Evolutionary conservation across 2,797 vertebrate species (phyloP).

Genomic region (Antrozous pallidus): DNA sequence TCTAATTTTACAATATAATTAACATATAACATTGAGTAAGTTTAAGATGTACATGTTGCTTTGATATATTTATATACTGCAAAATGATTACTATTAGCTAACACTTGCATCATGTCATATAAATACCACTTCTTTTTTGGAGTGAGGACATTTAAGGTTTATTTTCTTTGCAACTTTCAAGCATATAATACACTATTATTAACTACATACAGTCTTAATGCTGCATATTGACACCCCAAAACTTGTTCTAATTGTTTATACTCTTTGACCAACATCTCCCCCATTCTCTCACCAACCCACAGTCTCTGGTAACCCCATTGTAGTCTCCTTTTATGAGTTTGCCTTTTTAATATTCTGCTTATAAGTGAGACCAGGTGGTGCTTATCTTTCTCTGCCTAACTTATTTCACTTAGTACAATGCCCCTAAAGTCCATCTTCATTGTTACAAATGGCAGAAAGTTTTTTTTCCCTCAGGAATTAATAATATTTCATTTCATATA

Average conservation of each 20-base stretch:
- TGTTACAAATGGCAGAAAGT: not conserved
- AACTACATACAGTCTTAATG: not conserved
- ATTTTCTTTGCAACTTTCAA: not conserved
- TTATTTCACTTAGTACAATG: not conserved
- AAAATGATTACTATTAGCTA: not conserved
- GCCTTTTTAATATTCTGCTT: not conserved
- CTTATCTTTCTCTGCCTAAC: not conserved
- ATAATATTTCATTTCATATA: not conserved
- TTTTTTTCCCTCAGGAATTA: not conserved
- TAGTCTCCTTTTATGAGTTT: not conserved
- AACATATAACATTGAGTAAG: too few species aligned
- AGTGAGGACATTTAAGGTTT: not conserved
- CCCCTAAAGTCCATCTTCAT: not conserved
- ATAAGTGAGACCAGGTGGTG: too few species aligned
- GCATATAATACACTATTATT: not conserved
- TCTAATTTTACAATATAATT: too few species aligned
- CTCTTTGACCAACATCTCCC: not conserved
- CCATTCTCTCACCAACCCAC: not conserved
- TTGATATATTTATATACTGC: not conserved
- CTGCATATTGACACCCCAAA: not conserved
- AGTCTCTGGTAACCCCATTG: not conserved
- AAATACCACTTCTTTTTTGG: not conserved
- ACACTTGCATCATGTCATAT: not conserved
- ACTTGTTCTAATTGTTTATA: not conserved
- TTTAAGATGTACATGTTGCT: not conserved